Base-by-base conservation (phyloP, 2,888 invertebrate species). In the Himalopsyche kuldschensis region DNA sequence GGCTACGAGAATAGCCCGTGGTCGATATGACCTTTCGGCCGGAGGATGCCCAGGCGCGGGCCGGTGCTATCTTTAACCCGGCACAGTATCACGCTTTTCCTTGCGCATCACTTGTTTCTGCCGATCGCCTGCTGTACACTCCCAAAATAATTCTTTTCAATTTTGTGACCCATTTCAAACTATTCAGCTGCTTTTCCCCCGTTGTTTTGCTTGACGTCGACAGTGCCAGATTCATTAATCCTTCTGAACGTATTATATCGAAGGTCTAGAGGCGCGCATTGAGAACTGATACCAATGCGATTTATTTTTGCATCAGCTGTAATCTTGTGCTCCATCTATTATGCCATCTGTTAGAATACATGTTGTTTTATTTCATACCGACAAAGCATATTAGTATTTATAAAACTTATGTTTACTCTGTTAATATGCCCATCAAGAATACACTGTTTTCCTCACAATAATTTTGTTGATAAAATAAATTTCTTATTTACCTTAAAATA, bases 21-120 rank as follows among this genome's bases (percentile, higher is more conserved):
- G 27, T 69, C 75, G 41, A 27, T 81, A 79, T 81, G 84, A 84
- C 84, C 84, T 84, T 84, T 84, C 81, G 31, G 78, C 81, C 32
- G 46, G 24, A 5, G 75, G 75, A 15, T n/a, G 78, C 81, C 84
- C 81, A n/a, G 83, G 80, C 55, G 55, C 55, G 55, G 75, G 75
- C 75, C 31, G 35, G 81, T 32, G 75, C 81, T 84, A 84, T 84
- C 69, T 82, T 75, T 79, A 35, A 31, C 15, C 81, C 55, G 41
- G 27, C 30, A 69, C 41, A 41, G 75, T 27, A 81, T 75, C 75
- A 32, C 31, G 27, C 17, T 75, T 75, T 30, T 75, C 75, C 30
- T 75, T 31, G 75, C 75, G 75, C 75, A 75, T 75, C 75, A 32
- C 75, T 75, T 75, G 80, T 76, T 76, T 75, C 80, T 46, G 63